phyloP scores from a whole-genome alignment of 2,797 vertebrate species.

The Pangasius sanitwongsei region DNA sequence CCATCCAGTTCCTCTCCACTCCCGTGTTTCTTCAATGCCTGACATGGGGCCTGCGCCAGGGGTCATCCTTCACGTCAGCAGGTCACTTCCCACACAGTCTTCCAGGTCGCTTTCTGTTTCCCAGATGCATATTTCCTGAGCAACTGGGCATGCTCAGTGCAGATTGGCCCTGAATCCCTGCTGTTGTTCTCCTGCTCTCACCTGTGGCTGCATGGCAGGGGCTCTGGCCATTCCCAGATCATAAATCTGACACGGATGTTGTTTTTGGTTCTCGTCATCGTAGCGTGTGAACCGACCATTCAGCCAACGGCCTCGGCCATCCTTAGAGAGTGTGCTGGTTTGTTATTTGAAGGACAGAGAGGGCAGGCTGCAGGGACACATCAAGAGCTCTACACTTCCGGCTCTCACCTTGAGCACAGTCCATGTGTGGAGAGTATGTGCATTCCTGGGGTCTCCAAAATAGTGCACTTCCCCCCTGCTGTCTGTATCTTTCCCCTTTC shows the following conservation, averaged over 20 bases:
- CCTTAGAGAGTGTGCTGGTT: conserved; percentile 49
- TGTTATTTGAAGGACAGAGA: conserved; percentile 54
- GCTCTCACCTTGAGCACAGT: conserved; percentile 37
- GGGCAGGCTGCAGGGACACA: conserved; percentile 32
- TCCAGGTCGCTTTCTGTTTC: conserved; percentile 45
- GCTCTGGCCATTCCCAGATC: conserved; percentile 56
- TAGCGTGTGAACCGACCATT: conserved; percentile 60
- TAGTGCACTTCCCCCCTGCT: not conserved
- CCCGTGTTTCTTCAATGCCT: conserved; percentile 28
- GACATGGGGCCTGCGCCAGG: conserved; percentile 45
- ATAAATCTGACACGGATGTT: conserved; percentile 61
- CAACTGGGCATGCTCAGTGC: conserved; percentile 20
- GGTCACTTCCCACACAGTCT: conserved; percentile 53
- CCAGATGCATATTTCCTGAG: conserved; percentile 48
- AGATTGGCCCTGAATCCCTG: conserved; percentile 42
- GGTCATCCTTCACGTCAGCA: conserved; percentile 56
- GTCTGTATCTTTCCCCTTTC: not conserved
- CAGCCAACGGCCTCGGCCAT: conserved; percentile 46
- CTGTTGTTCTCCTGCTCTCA: conserved; percentile 55
- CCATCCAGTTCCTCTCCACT: conserved; percentile 46
- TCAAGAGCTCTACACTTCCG: conserved; percentile 30
- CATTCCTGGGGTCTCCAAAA: conserved; percentile 31
- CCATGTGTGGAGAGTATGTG: conserved; percentile 38
- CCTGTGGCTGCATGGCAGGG: conserved; percentile 49
- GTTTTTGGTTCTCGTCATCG: conserved; percentile 49